Evolutionary conservation across 2,797 vertebrate species (phyloP).

Genomic region (Choloepus didactylus): DNA sequence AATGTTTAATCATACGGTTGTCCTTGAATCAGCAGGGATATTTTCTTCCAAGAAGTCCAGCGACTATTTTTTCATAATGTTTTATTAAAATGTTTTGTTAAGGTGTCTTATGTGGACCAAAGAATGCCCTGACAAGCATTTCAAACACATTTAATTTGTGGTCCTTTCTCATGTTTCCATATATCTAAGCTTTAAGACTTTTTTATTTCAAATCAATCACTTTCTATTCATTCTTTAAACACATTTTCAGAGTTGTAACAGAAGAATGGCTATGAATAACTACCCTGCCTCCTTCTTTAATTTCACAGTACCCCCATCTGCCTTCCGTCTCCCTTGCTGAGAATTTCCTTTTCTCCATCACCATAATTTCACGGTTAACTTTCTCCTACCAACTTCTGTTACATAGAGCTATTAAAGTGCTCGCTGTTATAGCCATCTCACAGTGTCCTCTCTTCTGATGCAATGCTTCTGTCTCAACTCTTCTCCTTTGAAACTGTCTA

Average conservation of each 20-base stretch:
- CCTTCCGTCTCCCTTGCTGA: slow-evolving; percentile 36
- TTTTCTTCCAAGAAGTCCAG: slow-evolving; percentile 28
- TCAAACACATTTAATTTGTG: slow-evolving; percentile 72
- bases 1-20: background rate
- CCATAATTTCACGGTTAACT: slow-evolving; percentile 57
- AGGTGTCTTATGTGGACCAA: slow-evolving; percentile 47
- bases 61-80: background rate
- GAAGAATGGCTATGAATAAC: slow-evolving; percentile 71
- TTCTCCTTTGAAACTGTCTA: background rate
- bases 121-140: slow-evolving; percentile 66
- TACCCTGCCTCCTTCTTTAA: slow-evolving; percentile 63
- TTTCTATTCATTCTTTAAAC: slow-evolving; percentile 70
- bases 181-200: slow-evolving; percentile 74
- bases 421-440: background rate
- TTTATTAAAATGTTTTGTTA: slow-evolving; percentile 75
- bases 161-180: slow-evolving; percentile 73
- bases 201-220: slow-evolving; percentile 80
- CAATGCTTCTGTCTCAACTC: background rate
- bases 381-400: slow-evolving; percentile 29
- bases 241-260: slow-evolving; percentile 65
- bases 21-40: background rate
- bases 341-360: slow-evolving; percentile 55
- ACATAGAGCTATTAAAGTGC: background rate
- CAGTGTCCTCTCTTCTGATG: background rate
- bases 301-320: slow-evolving; percentile 46